These are phyloP conservation scores for Acronicta leporina DNA, from an alignment of 2,888 invertebrate genomes.

Conservation along the genomic window DNA sequence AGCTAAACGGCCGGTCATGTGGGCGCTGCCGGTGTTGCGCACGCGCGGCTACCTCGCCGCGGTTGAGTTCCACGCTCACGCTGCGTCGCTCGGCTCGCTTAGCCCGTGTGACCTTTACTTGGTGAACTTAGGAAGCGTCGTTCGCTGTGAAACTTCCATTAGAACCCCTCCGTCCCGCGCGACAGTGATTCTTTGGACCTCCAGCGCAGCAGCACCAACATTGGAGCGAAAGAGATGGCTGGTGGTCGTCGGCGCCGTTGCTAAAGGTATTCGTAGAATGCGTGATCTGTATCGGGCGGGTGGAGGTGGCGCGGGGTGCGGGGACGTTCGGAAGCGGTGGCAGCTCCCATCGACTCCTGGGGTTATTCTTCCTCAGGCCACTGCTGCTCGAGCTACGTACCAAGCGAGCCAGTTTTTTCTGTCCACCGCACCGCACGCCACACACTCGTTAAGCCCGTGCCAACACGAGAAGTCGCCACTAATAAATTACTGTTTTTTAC, in stretches of 20 bases:
- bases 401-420: constrained; percentile 90
- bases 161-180: constrained; percentile 83
- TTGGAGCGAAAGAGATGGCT: constrained; percentile 84
- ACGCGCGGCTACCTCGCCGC: constrained; percentile 85
- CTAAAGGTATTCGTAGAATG: constrained; percentile 88
- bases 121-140: constrained; percentile 89
- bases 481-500: constrained; percentile 90
- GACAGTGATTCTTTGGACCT: constrained; percentile 71
- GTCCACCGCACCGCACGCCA: constrained; percentile 89
- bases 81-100: constrained; percentile 85
- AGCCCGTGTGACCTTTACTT: constrained; percentile 87
- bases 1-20: constrained; percentile 85
- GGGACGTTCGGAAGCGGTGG: constrained; percentile 89
- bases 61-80: constrained; percentile 85
- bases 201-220: constrained; percentile 75
- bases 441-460: constrained; percentile 90
- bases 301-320: constrained; percentile 77
- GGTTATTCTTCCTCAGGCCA: constrained; percentile 90
- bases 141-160: constrained; percentile 86
- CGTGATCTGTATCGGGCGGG: constrained; percentile 89
- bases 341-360: constrained; percentile 89
- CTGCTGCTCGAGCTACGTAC: constrained; percentile 88
- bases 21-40: constrained; percentile 89
- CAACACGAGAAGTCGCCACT: constrained; percentile 91
- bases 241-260: constrained; percentile 81